Conservation (phyloP, 2,113 vertebrate genomes). For the Leuciscus idus region DNA sequence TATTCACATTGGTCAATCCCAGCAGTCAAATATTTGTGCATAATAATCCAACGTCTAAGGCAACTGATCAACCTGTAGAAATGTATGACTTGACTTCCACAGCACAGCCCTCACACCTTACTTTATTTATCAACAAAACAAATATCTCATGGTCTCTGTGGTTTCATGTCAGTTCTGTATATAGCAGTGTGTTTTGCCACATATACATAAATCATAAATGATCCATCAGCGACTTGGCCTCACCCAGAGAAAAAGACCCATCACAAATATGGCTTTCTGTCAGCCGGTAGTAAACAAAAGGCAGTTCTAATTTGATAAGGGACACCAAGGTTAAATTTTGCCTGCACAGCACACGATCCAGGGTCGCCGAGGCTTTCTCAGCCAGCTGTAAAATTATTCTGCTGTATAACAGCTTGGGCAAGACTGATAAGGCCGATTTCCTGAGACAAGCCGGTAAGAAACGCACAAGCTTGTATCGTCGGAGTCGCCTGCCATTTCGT, state of each 20-base stretch:
- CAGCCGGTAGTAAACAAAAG: slow-evolving; percentile 49
- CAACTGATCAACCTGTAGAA: not conserved
- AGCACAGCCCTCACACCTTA: not conserved
- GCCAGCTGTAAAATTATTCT: slow-evolving; percentile 45
- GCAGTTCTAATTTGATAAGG: slow-evolving; percentile 54
- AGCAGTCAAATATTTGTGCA: not conserved
- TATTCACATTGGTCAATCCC: not conserved
- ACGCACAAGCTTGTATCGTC: slow-evolving; percentile 23
- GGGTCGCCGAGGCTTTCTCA: slow-evolving; percentile 32
- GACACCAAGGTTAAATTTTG: slow-evolving; percentile 47
- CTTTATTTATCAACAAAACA: not conserved
- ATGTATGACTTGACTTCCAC: not conserved
- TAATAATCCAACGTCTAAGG: not conserved
- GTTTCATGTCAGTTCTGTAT: slow-evolving; percentile 2
- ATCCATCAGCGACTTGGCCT: slow-evolving; percentile 22
- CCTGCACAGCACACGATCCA: slow-evolving; percentile 38
- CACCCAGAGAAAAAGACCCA: slow-evolving; percentile 12
- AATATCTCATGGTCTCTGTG: not conserved
- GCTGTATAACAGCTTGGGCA: slow-evolving; percentile 44
- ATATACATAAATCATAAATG: slow-evolving; percentile 47
- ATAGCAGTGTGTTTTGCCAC: slow-evolving; percentile 29
- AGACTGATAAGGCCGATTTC: slow-evolving; percentile 47
- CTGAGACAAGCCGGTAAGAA: slow-evolving; percentile 25
- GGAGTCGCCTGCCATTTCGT: slow-evolving; percentile 8
- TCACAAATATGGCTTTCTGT: slow-evolving; percentile 30